Evolutionary conservation across 2,888 invertebrate species (phyloP).

Genomic region (Oscheius onirici): DNA sequence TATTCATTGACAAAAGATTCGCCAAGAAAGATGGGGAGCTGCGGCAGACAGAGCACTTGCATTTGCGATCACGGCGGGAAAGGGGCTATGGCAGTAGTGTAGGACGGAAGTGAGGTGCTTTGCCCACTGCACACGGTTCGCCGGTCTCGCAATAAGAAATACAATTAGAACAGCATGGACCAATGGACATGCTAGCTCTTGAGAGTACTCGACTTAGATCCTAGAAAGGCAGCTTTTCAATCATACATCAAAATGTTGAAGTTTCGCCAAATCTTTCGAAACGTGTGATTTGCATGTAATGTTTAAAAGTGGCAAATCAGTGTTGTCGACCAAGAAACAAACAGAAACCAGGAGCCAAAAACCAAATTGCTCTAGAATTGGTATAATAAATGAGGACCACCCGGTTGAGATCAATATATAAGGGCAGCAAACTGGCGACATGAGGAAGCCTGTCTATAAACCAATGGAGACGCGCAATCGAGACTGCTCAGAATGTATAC

Average conservation of each 20-base stretch:
- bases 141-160: constrained; percentile 30
- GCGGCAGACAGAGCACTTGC: constrained; percentile 24
- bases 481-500: constrained; percentile 2
- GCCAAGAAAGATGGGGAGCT: constrained; percentile 18
- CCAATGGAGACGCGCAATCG: constrained; percentile 26
- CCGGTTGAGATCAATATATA: constrained; percentile 24
- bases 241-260: constrained; percentile 8
- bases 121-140: constrained; percentile 29
- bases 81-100: background rate
- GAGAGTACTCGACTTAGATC: background rate
- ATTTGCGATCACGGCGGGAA: constrained; percentile 16
- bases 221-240: background rate
- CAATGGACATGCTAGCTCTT: constrained; percentile 14
- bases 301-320: too few relatives aligned
- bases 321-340: background rate
- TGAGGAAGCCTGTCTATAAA: constrained; percentile 33
- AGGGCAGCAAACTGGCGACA: constrained; percentile 32
- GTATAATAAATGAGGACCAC: constrained; percentile 4
- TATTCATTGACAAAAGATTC: constrained; percentile 30
- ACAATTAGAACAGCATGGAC: constrained; percentile 27
- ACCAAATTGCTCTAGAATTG: background rate
- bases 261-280: too few relatives aligned
- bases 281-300: too few relatives aligned
- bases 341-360: constrained; percentile 1
- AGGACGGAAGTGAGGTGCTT: constrained; percentile 31